Evolutionary conservation across 2,797 vertebrate genomes (phyloP).

Genomic region (Etheostoma perlongum): DNA sequence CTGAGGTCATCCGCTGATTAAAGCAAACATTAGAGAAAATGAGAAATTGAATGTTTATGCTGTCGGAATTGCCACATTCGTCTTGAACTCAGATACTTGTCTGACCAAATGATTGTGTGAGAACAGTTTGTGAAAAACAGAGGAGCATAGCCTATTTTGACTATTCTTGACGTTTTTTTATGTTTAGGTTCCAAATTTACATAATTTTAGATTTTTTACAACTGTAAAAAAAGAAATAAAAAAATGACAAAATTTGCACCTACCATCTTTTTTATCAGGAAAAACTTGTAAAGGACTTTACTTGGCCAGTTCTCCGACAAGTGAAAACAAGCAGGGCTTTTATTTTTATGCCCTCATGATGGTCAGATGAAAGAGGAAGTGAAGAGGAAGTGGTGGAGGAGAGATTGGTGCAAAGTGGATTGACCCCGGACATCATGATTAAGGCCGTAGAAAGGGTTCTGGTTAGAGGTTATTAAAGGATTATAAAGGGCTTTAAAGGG

Average conservation of each 20-base stretch:
- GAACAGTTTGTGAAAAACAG: background rate
- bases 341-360: constrained; percentile 32
- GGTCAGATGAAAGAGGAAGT: constrained; percentile 56
- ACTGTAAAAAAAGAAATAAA: background rate
- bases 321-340: constrained; percentile 12
- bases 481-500: constrained; percentile 55
- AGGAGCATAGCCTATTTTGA: background rate
- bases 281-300: background rate
- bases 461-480: constrained; percentile 67
- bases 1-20: constrained; percentile 50
- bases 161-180: background rate
- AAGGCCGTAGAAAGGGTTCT: constrained; percentile 55
- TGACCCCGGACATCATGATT: constrained; percentile 66
- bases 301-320: background rate
- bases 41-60: constrained; percentile 46
- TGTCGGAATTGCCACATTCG: constrained; percentile 1
- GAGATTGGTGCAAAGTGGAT: constrained; percentile 64
- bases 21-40: constrained; percentile 51
- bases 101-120: background rate
- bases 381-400: constrained; percentile 58
- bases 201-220: constrained; percentile 1
- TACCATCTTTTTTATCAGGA: background rate
- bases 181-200: background rate
- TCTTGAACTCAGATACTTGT: constrained; percentile 27
- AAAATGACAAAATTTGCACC: too few species aligned